Conservation (phyloP, 2,797 vertebrate genomes). For the Telmatherina bonti region DNA sequence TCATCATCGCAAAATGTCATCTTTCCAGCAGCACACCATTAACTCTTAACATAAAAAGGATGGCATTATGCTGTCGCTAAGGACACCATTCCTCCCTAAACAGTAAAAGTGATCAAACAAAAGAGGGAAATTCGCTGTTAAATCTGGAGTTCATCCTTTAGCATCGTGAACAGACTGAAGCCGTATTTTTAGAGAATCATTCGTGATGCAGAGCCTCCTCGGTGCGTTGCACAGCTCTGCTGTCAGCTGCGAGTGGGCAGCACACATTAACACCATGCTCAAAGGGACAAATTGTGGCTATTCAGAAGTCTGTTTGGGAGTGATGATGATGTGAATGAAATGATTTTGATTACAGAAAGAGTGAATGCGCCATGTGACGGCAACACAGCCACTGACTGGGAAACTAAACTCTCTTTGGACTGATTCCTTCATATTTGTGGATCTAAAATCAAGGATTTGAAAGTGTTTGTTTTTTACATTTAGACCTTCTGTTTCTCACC, state of each 20-base stretch:
- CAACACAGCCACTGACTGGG: too few relatives aligned
- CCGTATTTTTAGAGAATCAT: neutral
- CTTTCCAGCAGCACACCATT: neutral
- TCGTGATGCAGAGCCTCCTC: constrained; percentile 3
- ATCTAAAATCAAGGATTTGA: too few relatives aligned
- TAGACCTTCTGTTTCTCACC: too few relatives aligned
- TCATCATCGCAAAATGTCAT: constrained; percentile 6
- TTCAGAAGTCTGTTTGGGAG: constrained; percentile 14
- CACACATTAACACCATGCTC: neutral
- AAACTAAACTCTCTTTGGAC: too few relatives aligned
- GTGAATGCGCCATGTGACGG: too few relatives aligned
- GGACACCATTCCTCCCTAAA: constrained; percentile 3
- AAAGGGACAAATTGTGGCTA: constrained; percentile 1
- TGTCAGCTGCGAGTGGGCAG: constrained; percentile 16
- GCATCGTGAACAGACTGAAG: constrained; percentile 2
- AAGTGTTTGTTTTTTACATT: too few relatives aligned
- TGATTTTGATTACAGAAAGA: neutral
- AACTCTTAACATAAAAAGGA: constrained; percentile 15
- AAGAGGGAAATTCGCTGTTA: constrained; percentile 3
- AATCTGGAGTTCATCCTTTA: constrained; percentile 7
- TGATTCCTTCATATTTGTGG: too few relatives aligned
- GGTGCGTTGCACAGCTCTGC: constrained; percentile 10
- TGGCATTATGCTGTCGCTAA: neutral
- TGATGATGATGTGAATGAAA: neutral
- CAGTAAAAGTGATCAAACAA: neutral